Evolutionary conservation across 2,888 invertebrate genomes (phyloP), one percentile per base, ranked within the genome.

Genomic region (Caenorhabditis sp.): DNA sequence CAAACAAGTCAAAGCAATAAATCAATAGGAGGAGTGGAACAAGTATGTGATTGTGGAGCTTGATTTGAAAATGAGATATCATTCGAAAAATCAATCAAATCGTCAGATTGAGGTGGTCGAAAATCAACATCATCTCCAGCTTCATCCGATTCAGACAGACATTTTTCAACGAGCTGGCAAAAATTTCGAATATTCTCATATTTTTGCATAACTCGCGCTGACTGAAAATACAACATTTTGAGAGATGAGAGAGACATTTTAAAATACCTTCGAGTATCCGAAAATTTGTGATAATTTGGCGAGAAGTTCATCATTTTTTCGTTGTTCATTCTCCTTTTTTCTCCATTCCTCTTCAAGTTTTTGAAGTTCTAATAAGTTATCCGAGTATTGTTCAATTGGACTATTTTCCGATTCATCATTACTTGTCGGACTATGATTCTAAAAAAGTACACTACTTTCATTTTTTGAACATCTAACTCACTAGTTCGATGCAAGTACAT

Each of bases 261-360:
- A n/a, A 21, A 10, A 6, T 12, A 66, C 66, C 60, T 75, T 75
- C 10, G 58, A 36, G 21, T 75, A 75, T 3, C 75, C 75, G 62
- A 75, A 75, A 36, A 75, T 75, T 43, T 75, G 75, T n/a, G 75
- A 75, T 36, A 70, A 43, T 21, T 66, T 60, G 0, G 75, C 75
- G 19, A 75, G 26, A n/a, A 61, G n/a, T 43, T 75, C 75, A 37
- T 75, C 75, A n/a, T 50, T 64, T 53, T 58, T 61, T 54, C 55
- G 54, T 51, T 64, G 64, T 37, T 61, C 62, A 61, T 49, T 31
- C 49, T 51, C 66, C 49, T 23, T 23, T 19, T 62, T 58, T 31
- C 53, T 19, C 10, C 54, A 12, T 26, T 57, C 43, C 19, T 59
- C 50, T 50, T 73, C 66, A 1, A 24, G 26, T 4, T 61, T 27